Evolutionary conservation across 2,797 vertebrate genomes (phyloP), one percentile per base, ranked within the genome.

Genomic region (Sarcophilus harrisii): DNA sequence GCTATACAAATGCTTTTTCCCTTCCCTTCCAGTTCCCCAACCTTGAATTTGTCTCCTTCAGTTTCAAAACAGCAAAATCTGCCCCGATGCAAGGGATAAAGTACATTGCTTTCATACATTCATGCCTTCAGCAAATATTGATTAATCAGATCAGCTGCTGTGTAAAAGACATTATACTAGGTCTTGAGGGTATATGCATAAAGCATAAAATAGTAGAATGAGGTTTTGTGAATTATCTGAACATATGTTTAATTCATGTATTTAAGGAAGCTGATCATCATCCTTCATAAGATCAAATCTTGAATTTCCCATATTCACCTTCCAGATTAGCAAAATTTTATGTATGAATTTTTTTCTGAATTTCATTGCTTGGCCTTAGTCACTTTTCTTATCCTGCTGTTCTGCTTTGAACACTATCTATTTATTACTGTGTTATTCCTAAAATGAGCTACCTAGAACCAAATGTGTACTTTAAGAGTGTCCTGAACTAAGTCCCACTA

Each of bases 201-300:
- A 45, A 9, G 4, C 10, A 87, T 27, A 49, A 52, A 52, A 87
- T 10, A 28, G 9, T 28, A 49, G 38, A 87, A 49, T 49, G 49
- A 49, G 27, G 38, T 49, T 81, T 87, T 16, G 57, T 32, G 52
- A 91, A 92, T 10, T 38, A 92, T 87, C n/a, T 90, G 32, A 54
- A 66, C 2, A 27, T 5, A 9, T 28, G 87, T 95, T 92, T 96
- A 94, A 45, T 92, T 58, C 45, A 54, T 16, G 52, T 57, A 5
- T 95, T 95, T 94, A 92, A 94, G 94, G 54, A 93, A 91, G 6
- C 57, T 91, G 55, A 59, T 5, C 21, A 21, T 95, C 21, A 21
- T 95, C 91, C 93, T 90, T 57, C 57, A 58, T 5, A 14, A 24
- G 49, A 29, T 4, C 92, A 90, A 59, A 38, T 94, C 30, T 45